A percentile compares a stretch with the other conserved stretches of the same genome.
phyloP scores from a whole-genome alignment of 2,888 invertebrate genomes.

The Caenorhabditis uteleia region DNA sequence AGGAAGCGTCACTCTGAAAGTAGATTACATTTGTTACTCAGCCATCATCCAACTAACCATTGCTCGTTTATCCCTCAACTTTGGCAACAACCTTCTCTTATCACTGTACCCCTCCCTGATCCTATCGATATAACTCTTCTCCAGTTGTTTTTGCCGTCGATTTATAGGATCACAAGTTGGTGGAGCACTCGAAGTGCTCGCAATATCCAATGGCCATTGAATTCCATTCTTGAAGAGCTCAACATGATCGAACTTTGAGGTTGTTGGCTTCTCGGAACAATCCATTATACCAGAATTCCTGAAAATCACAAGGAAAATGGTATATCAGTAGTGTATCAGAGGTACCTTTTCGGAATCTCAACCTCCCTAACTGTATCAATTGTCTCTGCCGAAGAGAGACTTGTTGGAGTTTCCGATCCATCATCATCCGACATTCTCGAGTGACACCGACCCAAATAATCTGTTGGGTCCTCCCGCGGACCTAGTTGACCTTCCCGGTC shows the following conservation, averaged over 20 bases:
- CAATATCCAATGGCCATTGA: conserved; percentile 37
- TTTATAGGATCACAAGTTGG: no score
- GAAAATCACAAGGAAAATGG: background rate
- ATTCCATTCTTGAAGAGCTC: conserved; percentile 30
- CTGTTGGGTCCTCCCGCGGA: conserved; percentile 38
- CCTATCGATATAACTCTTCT: conserved; percentile 19
- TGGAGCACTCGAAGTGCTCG: conserved; percentile 43
- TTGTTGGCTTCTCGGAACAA: background rate
- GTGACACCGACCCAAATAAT: conserved; percentile 38
- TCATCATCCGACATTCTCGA: conserved; percentile 4
- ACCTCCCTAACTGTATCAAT: conserved; percentile 26
- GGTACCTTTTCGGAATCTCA: conserved; percentile 12
- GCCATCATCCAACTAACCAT: conserved; percentile 9
- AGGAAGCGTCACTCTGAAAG: conserved; percentile 33
- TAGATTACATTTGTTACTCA: background rate
- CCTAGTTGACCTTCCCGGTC: conserved; percentile 22
- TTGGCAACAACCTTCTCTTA: conserved; percentile 28
- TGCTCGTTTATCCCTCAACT: conserved; percentile 27
- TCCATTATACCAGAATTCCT: no score
- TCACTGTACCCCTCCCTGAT: conserved; percentile 32
- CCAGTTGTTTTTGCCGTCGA: conserved; percentile 8
- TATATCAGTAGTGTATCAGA: background rate
- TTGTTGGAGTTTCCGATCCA: conserved; percentile 13
- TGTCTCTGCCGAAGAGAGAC: conserved; percentile 23
- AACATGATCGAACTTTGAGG: no score